Percentiles rank a stretch among this genome's conserved stretches.
Evolutionary conservation across 2,797 vertebrate genomes (phyloP).

Genomic region (Babyrousa celebensis): DNA sequence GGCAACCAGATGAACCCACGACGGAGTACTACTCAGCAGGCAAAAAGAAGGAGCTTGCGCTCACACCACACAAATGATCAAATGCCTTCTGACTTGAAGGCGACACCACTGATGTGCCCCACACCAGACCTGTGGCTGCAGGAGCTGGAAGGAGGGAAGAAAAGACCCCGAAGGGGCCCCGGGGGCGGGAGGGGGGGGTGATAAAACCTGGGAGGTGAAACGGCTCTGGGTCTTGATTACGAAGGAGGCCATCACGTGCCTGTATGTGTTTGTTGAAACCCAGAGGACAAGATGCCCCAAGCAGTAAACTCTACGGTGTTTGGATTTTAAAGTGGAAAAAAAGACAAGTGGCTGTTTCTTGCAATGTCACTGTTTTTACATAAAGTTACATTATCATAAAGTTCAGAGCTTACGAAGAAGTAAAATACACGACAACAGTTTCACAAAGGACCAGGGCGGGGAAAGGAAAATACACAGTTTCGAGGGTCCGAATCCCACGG

Average conservation of each 20-base stretch:
- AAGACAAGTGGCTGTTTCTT: not conserved
- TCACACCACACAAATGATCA: accelerated
- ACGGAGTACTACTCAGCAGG: not conserved
- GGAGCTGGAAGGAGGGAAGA: accelerated
- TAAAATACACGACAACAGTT: accelerated
- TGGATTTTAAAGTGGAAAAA: not conserved
- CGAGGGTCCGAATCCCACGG: not conserved
- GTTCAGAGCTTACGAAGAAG: accelerated
- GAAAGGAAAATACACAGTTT: accelerated
- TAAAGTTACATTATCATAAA: not conserved
- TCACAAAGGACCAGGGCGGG: not conserved
- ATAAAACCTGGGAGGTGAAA: accelerated
- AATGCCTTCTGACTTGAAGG: not conserved
- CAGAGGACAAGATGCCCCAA: not conserved
- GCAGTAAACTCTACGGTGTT: no score
- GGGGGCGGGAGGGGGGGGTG: not conserved
- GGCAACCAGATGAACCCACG: not conserved
- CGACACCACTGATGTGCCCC: accelerated
- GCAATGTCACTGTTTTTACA: not conserved
- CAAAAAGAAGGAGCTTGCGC: accelerated
- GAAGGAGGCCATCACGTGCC: no score
- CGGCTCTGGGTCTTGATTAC: accelerated
- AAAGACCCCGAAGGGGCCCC: accelerated
- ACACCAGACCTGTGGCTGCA: accelerated
- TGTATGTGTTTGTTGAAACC: not conserved